These are phyloP conservation scores for Pogonus chalceus DNA, from an alignment of 1,140 invertebrate species.

Conservation along the genomic window DNA sequence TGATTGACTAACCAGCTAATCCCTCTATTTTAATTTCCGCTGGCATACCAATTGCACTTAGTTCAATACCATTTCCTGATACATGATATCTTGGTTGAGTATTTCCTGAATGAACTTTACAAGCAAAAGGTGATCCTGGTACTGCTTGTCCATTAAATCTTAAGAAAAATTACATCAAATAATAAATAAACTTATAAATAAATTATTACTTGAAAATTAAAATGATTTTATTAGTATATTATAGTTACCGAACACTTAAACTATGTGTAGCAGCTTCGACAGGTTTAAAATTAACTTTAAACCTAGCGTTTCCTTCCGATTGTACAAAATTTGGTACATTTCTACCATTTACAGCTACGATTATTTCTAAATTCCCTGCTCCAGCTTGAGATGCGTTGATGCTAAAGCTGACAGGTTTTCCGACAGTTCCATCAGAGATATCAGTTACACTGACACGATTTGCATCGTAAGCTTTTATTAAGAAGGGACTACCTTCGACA, in stretches of 20 bases:
- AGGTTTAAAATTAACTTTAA: slow-evolving; percentile 94
- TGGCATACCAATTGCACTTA: slow-evolving; percentile 44
- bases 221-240: background rate
- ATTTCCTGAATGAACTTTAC: slow-evolving; percentile 51
- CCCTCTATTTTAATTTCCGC: slow-evolving; percentile 46
- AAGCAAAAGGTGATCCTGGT: slow-evolving; percentile 84
- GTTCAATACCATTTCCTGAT: slow-evolving; percentile 45
- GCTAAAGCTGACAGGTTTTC: slow-evolving; percentile 85
- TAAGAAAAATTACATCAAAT: slow-evolving; percentile 8
- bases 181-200: background rate
- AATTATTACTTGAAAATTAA: background rate
- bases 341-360: slow-evolving; percentile 91
- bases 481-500: slow-evolving; percentile 88
- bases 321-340: slow-evolving; percentile 99
- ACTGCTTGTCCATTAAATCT: slow-evolving; percentile 94
- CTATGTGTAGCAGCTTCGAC: slow-evolving; percentile 81
- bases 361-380: slow-evolving; percentile 94
- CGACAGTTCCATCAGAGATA: slow-evolving; percentile 78
- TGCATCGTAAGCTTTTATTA: slow-evolving; percentile 91
- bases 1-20: slow-evolving; percentile 34
- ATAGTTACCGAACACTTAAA: slow-evolving; percentile 55
- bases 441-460: slow-evolving; percentile 84
- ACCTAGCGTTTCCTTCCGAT: slow-evolving; percentile 92
- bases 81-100: slow-evolving; percentile 40
- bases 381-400: slow-evolving; percentile 70